Conservation (phyloP, 2,113 vertebrate species). For the Pteruthius melanotis region DNA sequence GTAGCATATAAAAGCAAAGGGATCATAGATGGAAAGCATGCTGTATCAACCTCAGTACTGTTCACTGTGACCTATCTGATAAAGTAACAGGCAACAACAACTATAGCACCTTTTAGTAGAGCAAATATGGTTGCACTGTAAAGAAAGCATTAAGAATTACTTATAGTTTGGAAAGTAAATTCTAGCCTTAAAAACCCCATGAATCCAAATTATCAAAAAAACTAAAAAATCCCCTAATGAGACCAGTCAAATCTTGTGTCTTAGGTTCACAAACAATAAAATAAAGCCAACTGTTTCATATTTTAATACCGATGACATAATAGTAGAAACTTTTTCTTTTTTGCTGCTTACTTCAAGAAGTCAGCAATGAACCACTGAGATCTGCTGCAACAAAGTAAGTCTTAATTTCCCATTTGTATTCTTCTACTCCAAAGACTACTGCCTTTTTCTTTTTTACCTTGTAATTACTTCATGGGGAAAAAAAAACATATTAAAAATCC, state of each 20-base stretch:
- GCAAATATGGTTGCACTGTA: background rate
- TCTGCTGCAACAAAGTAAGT: background rate
- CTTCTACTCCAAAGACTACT: background rate
- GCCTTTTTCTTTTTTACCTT: background rate
- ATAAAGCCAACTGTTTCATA: background rate
- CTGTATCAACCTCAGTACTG: background rate
- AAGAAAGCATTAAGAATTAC: background rate
- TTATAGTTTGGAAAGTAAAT: background rate
- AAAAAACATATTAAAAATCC: background rate
- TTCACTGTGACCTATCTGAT: background rate
- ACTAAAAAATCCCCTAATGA: accelerated
- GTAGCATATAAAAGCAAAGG: background rate
- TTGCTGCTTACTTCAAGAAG: background rate
- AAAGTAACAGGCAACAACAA: background rate
- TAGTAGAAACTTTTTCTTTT: background rate
- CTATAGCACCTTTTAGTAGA: background rate
- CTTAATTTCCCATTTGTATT: background rate
- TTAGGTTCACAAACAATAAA: background rate
- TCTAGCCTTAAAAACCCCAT: background rate
- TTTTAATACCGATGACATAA: background rate
- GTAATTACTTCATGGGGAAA: background rate
- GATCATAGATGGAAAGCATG: background rate
- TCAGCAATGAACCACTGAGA: background rate
- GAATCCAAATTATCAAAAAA: background rate
- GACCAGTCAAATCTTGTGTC: background rate